Base-by-base conservation (phyloP, 2,113 vertebrate species). In the Halcyon senegalensis region DNA sequence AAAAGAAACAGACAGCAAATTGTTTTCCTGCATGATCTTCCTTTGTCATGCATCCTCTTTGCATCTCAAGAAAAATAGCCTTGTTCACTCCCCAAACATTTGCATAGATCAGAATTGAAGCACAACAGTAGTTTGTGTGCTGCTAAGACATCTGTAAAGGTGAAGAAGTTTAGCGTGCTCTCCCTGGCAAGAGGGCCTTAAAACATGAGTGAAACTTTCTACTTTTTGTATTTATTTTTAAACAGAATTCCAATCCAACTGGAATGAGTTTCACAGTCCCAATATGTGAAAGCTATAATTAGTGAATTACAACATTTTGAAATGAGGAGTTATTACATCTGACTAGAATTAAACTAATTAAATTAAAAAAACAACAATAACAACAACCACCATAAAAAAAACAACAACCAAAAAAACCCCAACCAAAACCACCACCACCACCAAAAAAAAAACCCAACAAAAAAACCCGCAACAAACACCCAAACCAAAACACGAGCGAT, bases 31-130 rank as follows among this genome's bases (percentile, higher is more conserved):
- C 95, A 18, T 74, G 97, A 93, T 97, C 97, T 97, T 98, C 97
- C 98, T 98, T 96, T 98, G 98, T 98, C 98, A 94, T 74, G 91
- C 97, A 97, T 96, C 97, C 95, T 98, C 96, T 99, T 99, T 99
- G 98, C 98, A 99, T 99, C 98, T 98, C 98, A 98, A 98, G 98
- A 98, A 98, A 99, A 98, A 98, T 98, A 98, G 98, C 98, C 98
- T 98, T 96, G 98, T 98, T 94, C 95, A 95, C 94, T 96, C 97
- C 94, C 64, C 51, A 75, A 82, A 82, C 90, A 98, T 99, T 99
- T 99, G 98, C 98, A 99, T 99, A 95, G 76, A 94, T 94, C 97
- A 97, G 96, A 96, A 87, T 24, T 95, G 90, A 98, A 97, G 93
- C 93, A 88, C 95, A 96, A 90, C 97, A 94, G 87, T 76, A 95